Base-by-base conservation (phyloP, 2,113 vertebrate species). In the Pseudolaguvia tuberculata region DNA sequence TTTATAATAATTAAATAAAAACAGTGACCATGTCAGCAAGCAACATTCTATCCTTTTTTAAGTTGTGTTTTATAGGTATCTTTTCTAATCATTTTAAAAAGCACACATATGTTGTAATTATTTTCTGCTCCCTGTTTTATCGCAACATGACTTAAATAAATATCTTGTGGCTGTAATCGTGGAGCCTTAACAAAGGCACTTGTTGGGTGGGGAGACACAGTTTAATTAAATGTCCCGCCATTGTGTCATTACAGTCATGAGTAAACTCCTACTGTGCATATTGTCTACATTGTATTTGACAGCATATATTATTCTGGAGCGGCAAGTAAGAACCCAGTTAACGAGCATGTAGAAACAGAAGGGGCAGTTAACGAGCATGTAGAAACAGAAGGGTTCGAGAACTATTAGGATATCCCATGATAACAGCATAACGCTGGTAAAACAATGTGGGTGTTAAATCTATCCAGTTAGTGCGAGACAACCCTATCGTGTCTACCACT, bases 381-480 rank as follows among this genome's bases (percentile, higher is more conserved):
- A n/a, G n/a, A n/a, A n/a, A n/a, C 61, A 21, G 61, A 29, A 67
- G 27, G 25, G 15, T 45, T 63, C n/a, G 3, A 63, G 39, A n/a
- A 23, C 3, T 14, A 63, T 14, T 1, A n/a, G 35, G 21, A 63
- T 45, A 39, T 23, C 61, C 12, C 35, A 17, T 50, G 1, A 42
- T 42, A 42, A 42, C 11, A 62, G 31, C 18, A 62, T 62, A 25
- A 65, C 7, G 6, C n/a, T 17, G 39, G 12, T 23, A 14, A 21
- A 42, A 42, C 39, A 42, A 42, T 42, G 58, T 61, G 29, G 58
- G 58, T 61, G 58, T 61, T 61, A 31, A 61, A 2, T 15, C 62
- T 11, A 53, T 35, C 29, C 48, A n/a, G 25, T 35, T 27, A 27
- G 78, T 35, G 68, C 77, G 59, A 71, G 72, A 50, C 72, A 25